Percentiles rank a stretch among this genome's conserved stretches.
These are phyloP conservation scores for Phorcus lineatus DNA, from an alignment of 2,888 invertebrate genomes.

Conservation along the genomic window DNA sequence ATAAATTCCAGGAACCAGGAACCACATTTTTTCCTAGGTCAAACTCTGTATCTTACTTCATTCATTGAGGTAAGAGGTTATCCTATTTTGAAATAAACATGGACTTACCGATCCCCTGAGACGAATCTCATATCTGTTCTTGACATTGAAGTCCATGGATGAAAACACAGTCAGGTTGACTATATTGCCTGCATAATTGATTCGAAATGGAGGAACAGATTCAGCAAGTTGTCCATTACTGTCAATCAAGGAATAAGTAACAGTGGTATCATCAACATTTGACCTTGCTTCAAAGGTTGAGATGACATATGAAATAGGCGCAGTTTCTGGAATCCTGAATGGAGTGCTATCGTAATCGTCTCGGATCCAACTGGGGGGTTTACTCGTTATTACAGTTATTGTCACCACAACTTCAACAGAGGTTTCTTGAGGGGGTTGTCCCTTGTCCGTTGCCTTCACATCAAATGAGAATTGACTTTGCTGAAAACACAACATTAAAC, in stretches of 20 bases:
- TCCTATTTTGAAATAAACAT: neutral
- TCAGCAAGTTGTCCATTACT: slow-evolving; percentile 47
- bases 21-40: no score
- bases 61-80: no score
- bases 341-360: slow-evolving; percentile 46
- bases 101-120: slow-evolving; percentile 62
- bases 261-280: slow-evolving; percentile 43
- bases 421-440: slow-evolving; percentile 91
- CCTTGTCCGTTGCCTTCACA: slow-evolving; percentile 98
- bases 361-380: slow-evolving; percentile 59
- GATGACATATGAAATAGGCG: slow-evolving; percentile 88
- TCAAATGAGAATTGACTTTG: slow-evolving; percentile 79
- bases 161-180: slow-evolving; percentile 57
- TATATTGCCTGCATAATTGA: slow-evolving; percentile 43
- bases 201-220: slow-evolving; percentile 49
- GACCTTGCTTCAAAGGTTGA: slow-evolving; percentile 60
- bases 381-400: slow-evolving; percentile 82
- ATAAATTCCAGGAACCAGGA: no score
- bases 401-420: slow-evolving; percentile 98
- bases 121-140: slow-evolving; percentile 55
- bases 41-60: no score
- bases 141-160: slow-evolving; percentile 59
- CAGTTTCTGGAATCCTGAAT: slow-evolving; percentile 96
- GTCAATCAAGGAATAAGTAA: slow-evolving; percentile 54
- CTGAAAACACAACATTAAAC: neutral